Evolutionary conservation across 1,140 invertebrate genomes (phyloP).

Genomic region (Caenorhabditis tropicalis): DNA sequence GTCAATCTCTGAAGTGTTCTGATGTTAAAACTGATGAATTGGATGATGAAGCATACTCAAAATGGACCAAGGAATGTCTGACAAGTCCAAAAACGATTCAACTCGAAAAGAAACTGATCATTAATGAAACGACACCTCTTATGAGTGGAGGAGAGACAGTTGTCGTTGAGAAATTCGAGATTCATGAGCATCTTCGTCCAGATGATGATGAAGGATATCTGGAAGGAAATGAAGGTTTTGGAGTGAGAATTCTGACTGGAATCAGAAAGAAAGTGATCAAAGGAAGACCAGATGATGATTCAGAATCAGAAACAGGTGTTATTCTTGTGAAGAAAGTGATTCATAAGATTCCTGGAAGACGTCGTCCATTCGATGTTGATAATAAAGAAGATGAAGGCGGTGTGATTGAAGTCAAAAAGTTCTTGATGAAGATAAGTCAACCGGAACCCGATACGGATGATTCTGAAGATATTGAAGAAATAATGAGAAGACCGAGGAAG

Average conservation of each 20-base stretch:
- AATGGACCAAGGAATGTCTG: conserved; percentile 6
- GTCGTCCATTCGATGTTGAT: not conserved
- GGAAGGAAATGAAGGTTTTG: conserved; percentile 18
- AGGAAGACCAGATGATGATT: conserved; percentile 6
- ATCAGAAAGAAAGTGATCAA: not conserved
- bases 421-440: not conserved
- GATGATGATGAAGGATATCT: conserved; percentile 11
- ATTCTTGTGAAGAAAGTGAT: conserved; percentile 8
- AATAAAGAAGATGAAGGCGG: not conserved
- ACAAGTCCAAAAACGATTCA: not conserved
- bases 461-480: conserved; percentile 10
- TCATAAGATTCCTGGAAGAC: not conserved
- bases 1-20: conserved; percentile 33
- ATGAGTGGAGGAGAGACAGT: not conserved
- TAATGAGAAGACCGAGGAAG: not conserved
- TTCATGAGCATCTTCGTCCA: not conserved
- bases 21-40: not conserved
- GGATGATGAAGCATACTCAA: not conserved
- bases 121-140: not conserved
- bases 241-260: not conserved
- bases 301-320: conserved; percentile 1
- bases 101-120: not conserved
- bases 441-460: conserved; percentile 2
- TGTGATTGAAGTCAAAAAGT: conserved; percentile 6
- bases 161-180: not conserved